Percentiles rank a stretch among this genome's conserved stretches.
Evolutionary conservation across 2,888 invertebrate genomes (phyloP).

Genomic region (Pediacus dermestoides): DNA sequence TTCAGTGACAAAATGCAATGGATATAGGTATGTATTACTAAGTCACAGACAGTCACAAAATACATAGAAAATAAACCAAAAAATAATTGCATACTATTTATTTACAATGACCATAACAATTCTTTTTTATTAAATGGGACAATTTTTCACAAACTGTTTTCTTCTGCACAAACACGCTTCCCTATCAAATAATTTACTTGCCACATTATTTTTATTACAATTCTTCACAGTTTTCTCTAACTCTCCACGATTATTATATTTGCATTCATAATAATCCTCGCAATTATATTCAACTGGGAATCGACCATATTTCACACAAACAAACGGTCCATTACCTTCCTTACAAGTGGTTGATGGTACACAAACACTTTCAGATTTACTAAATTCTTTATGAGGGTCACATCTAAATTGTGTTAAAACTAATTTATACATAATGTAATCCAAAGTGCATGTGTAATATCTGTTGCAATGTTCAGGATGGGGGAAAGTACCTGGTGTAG

Average conservation of each 20-base stretch:
- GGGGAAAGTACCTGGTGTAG: conserved; percentile 50
- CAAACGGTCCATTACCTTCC: conserved; percentile 38
- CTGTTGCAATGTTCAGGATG: conserved; percentile 52
- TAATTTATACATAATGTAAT: conserved; percentile 52
- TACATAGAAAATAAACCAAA: no score
- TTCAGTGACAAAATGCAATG: no score
- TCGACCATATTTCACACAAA: conserved; percentile 46
- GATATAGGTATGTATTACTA: no score
- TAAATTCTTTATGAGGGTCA: conserved; percentile 48
- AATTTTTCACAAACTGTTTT: conserved; percentile 35
- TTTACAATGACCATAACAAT: no score
- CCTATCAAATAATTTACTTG: conserved; percentile 50
- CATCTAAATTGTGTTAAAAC: conserved; percentile 54
- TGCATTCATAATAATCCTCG: conserved; percentile 52
- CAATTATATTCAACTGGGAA: conserved; percentile 49
- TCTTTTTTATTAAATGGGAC: conserved; percentile 32
- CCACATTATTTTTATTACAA: no score
- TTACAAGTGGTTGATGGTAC: conserved; percentile 51
- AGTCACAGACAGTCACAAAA: no score
- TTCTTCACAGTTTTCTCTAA: conserved; percentile 45
- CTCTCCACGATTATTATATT: conserved; percentile 37
- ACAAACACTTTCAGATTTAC: conserved; percentile 44
- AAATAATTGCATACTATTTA: no score
- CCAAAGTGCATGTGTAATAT: conserved; percentile 56
- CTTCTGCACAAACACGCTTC: conserved; percentile 34